These are phyloP conservation scores for Catharus bicknelli DNA, from an alignment of 2,113 vertebrate species.

Conservation along the genomic window DNA sequence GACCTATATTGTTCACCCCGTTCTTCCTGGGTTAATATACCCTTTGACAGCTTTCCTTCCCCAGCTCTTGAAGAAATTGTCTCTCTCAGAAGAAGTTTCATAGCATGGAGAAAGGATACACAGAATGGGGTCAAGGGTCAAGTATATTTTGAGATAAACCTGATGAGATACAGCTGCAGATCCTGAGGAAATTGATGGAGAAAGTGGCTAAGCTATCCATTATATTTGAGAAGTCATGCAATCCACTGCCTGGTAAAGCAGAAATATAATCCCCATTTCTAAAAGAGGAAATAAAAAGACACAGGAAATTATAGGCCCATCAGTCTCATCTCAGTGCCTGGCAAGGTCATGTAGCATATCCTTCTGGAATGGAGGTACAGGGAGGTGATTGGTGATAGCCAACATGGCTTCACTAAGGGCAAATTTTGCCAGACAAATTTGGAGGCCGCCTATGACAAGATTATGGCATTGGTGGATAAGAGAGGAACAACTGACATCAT, in stretches of 20 bases:
- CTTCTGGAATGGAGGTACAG: not conserved
- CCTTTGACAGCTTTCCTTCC: not conserved
- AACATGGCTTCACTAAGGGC: not conserved
- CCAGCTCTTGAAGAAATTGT: not conserved
- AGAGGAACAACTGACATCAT: not conserved
- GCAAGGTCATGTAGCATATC: not conserved
- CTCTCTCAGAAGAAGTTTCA: not conserved
- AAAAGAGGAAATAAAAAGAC: not conserved
- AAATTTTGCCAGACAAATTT: not conserved
- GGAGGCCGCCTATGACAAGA: not conserved
- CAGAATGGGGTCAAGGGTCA: not conserved
- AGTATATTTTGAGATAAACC: not conserved
- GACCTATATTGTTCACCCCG: not conserved
- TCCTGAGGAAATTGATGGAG: not conserved
- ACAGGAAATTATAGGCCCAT: not conserved
- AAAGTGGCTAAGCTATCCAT: no score
- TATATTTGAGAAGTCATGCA: not conserved
- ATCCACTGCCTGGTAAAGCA: not conserved
- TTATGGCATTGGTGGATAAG: not conserved
- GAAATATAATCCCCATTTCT: not conserved
- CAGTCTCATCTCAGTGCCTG: not conserved
- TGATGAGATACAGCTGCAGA: not conserved
- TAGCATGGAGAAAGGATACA: not conserved
- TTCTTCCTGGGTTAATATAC: not conserved
- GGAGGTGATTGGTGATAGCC: not conserved